A percentile compares a stretch with the other conserved stretches of the same genome.
These are phyloP conservation scores for Epinotia ramella DNA, from an alignment of 2,888 invertebrate genomes.

Conservation along the genomic window DNA sequence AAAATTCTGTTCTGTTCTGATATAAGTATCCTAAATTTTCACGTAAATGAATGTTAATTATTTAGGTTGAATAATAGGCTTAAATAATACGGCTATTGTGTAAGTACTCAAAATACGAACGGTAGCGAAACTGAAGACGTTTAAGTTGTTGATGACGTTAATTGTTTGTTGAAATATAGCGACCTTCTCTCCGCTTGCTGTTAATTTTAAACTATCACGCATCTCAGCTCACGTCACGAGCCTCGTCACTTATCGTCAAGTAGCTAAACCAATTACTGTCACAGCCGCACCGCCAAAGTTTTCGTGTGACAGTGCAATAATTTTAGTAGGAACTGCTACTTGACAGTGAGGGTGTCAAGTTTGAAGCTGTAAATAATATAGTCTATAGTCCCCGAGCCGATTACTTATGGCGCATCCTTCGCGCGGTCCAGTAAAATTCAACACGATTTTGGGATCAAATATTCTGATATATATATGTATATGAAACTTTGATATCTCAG, in stretches of 20 bases:
- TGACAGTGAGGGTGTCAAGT: slow-evolving; percentile 24
- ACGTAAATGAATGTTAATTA: too few relatives aligned
- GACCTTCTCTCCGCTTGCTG: background rate
- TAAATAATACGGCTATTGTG: too few relatives aligned
- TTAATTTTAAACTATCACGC: slow-evolving; percentile 26
- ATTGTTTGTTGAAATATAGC: background rate
- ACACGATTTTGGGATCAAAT: too few relatives aligned
- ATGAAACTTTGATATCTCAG: too few relatives aligned
- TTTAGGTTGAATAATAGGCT: too few relatives aligned
- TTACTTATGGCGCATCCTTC: too few relatives aligned
- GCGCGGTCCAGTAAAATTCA: too few relatives aligned
- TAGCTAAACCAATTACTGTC: slow-evolving; percentile 36
- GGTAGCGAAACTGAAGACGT: background rate
- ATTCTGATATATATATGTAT: too few relatives aligned
- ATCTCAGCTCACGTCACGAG: slow-evolving; percentile 1
- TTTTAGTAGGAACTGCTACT: slow-evolving; percentile 17
- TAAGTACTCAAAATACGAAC: too few relatives aligned
- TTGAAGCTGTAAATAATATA: slow-evolving; percentile 14
- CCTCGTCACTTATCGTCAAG: slow-evolving; percentile 21
- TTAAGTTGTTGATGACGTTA: background rate
- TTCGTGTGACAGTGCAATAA: slow-evolving; percentile 36
- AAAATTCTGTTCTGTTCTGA: rapidly evolving
- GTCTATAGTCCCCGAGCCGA: background rate
- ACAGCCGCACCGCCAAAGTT: slow-evolving; percentile 23
- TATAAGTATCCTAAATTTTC: too few relatives aligned